Base-by-base conservation (phyloP, 2,113 vertebrate genomes). In the Channa maculata region DNA sequence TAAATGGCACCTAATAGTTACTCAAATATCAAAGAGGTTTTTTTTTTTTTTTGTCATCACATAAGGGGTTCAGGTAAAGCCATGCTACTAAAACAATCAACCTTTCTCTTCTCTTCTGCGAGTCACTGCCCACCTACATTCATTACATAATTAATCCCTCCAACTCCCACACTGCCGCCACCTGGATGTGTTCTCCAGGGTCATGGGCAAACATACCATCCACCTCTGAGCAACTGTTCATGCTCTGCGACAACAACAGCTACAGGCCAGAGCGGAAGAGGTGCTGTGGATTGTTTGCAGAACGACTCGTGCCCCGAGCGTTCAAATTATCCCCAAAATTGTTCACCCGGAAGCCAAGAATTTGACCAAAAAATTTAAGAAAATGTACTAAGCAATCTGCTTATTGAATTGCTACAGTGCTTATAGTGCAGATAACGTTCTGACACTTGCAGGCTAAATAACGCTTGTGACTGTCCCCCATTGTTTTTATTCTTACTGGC, bases 71-170 rank as follows among this genome's bases (percentile, higher is more conserved):
- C 43, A n/a, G 63, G 60, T 78, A 49, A 24, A 13, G 71, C 43
- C 57, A 45, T 79, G 54, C 67, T 41, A 48, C 61, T 84, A 59
- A 53, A 82, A 88, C 73, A 78, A 81, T 85, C 88, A 75, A 78
- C 75, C 65, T 84, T 15, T 84, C 54, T 70, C 44, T 48, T 66
- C 37, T 46, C 13, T 3, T 60, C 43, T 51, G 62, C 50, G 33
- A 78, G 44, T 64, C 41, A 5, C 67, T 72, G 75, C 74, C 72
- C 80, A 82, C 80, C 74, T 82, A 43, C 76, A 53, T 75, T 85
- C 48, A 90, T 92, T 87, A 86, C 86, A 88, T 90, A 89, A 91
- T 85, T 62, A 80, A 85, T 78, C 69, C 78, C 41, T 46, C 46
- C 3, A 3, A 75, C 85, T 68, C 73, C 82, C 79, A 83, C 79